Conservation (phyloP, 2,113 vertebrate species). For the Eretmochelys imbricata region DNA sequence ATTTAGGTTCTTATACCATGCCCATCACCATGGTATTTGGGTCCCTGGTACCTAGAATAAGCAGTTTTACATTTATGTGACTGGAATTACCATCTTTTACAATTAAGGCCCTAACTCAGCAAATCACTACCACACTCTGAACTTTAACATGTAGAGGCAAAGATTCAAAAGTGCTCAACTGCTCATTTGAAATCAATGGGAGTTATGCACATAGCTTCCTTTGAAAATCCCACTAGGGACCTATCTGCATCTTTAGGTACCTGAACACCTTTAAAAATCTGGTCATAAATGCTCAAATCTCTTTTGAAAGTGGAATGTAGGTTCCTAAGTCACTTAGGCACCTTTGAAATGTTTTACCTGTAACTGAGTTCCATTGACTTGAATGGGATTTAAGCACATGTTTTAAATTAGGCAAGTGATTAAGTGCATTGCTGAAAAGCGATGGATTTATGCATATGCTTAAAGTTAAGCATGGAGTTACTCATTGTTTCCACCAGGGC, state of each 20-base stretch:
- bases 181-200: background rate
- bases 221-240: background rate
- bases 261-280: background rate
- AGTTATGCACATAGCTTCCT: background rate
- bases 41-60: background rate
- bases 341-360: background rate
- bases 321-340: background rate
- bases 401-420: background rate
- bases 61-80: background rate
- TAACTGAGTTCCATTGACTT: background rate
- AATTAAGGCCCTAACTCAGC: background rate
- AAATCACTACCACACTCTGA: background rate
- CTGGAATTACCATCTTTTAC: background rate
- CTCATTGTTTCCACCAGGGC: background rate
- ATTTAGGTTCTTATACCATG: background rate
- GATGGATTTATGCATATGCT: background rate
- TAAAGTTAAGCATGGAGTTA: background rate
- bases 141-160: background rate
- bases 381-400: background rate
- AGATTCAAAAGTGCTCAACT: background rate
- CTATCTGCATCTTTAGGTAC: background rate
- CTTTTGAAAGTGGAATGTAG: background rate
- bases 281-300: background rate
- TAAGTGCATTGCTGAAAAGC: rapidly evolving
- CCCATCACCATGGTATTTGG: background rate